Evolutionary conservation across 37 sponge, comb jelly and placozoan species (phyloP).

Genomic region (Oopsacas minuta): DNA sequence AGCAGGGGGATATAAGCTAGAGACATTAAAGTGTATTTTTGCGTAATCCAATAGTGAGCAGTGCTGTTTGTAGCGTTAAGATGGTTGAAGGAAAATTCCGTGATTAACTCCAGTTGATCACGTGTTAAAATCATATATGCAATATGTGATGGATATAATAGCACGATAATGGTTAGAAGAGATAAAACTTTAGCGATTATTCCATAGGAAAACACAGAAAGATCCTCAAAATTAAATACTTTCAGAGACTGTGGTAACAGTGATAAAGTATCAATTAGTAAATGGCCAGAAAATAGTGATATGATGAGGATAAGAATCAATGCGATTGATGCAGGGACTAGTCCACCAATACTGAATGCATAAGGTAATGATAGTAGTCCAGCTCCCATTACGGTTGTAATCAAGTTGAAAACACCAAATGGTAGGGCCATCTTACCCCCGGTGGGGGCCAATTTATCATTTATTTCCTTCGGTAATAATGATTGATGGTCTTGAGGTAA

Average conservation of each 20-base stretch:
- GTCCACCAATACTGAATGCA: constrained; percentile 50
- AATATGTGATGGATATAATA: constrained; percentile 44
- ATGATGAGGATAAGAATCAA: constrained; percentile 42
- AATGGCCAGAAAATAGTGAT: neutral
- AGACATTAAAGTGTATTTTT: constrained; percentile 20
- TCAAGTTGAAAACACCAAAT: constrained; percentile 36
- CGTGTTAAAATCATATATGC: constrained; percentile 74
- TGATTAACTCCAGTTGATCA: constrained; percentile 43
- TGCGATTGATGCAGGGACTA: constrained; percentile 28
- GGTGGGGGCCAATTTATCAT: no score
- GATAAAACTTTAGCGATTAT: neutral
- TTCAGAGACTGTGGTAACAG: neutral
- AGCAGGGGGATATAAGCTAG: constrained; percentile 61
- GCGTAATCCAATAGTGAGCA: neutral
- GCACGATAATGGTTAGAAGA: constrained; percentile 32
- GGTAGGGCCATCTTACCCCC: neutral
- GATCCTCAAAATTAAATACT: neutral
- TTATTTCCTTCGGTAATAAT: no score
- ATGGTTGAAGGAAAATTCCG: neutral
- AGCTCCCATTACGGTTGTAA: constrained; percentile 56
- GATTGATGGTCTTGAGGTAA: no score
- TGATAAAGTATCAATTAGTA: constrained; percentile 19
- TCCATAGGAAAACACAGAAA: neutral
- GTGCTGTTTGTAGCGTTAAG: neutral
- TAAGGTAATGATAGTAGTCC: constrained; percentile 65